phyloP scores from a whole-genome alignment of 2,797 vertebrate species.

The Sebastes melanostomus region DNA sequence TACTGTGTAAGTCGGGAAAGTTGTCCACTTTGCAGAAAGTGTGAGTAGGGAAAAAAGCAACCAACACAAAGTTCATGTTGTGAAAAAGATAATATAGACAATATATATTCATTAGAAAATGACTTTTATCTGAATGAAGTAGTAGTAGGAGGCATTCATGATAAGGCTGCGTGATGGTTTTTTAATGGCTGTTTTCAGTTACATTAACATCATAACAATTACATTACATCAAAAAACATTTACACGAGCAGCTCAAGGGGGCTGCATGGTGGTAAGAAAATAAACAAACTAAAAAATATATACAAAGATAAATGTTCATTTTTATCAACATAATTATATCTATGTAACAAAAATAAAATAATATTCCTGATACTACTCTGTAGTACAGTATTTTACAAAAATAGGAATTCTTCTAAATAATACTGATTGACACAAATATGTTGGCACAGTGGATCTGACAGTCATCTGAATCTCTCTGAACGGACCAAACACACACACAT shows the following conservation, averaged over 20 bases:
- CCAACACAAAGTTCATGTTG: neutral
- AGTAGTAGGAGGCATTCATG: neutral
- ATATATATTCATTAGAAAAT: neutral
- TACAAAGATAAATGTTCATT: neutral
- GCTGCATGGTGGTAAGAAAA: neutral
- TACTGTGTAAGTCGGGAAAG: neutral
- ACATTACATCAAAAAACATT: neutral
- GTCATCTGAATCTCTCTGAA: neutral
- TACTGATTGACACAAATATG: constrained; percentile 55
- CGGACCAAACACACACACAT: neutral
- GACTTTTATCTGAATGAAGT: neutral
- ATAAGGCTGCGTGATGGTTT: neutral
- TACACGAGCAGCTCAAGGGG: neutral
- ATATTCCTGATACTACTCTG: neutral
- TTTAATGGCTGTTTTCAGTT: constrained; percentile 31
- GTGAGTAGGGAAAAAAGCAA: neutral
- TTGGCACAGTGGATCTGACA: neutral
- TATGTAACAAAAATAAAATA: constrained; percentile 57
- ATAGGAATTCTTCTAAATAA: constrained; percentile 47
- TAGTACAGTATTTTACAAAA: constrained; percentile 30
- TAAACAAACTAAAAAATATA: neutral
- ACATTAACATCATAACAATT: neutral
- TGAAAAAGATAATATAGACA: neutral
- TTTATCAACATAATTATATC: neutral
- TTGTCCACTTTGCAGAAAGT: neutral